Conservation (phyloP, 1,140 invertebrate species). For the Macrobrachium nipponense region DNA sequence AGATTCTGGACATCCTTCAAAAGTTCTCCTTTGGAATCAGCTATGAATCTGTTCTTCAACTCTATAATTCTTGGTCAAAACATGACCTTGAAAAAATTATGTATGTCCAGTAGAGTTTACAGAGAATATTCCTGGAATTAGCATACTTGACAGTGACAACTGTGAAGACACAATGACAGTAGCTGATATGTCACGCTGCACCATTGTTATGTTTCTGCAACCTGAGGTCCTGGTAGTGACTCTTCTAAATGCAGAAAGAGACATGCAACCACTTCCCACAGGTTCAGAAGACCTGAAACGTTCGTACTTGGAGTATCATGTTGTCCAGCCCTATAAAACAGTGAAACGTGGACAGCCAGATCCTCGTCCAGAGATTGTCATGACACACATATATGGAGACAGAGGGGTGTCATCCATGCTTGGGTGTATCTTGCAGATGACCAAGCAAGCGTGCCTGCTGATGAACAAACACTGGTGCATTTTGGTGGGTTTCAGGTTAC, state of each 20-base stretch:
- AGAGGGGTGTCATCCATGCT: conserved; percentile 16
- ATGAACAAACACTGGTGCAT: not conserved
- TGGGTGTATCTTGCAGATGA: not conserved
- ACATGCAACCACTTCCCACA: not conserved
- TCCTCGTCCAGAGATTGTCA: not conserved
- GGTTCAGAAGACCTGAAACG: conserved; percentile 12
- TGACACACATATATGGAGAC: not conserved
- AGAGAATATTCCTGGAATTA: not conserved
- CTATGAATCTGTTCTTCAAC: conserved; percentile 1
- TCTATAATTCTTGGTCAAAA: not conserved
- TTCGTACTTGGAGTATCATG: not conserved
- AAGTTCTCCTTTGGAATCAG: conserved; percentile 2
- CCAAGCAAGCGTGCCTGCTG: not conserved
- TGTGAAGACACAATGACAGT: not conserved
- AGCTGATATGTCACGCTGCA: not conserved
- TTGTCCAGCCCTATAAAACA: conserved; percentile 19
- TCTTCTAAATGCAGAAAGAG: too few species aligned
- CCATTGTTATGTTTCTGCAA: too few species aligned
- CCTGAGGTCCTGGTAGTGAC: too few species aligned
- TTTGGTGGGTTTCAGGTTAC: conserved; percentile 16
- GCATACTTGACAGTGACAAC: conserved; percentile 23
- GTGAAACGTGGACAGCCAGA: not conserved
- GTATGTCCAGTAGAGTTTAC: conserved; percentile 15
- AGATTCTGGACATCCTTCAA: not conserved
- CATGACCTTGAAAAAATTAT: conserved; percentile 19